Conservation (phyloP, 2,113 vertebrate species). For the Chlamydotis undulata region DNA sequence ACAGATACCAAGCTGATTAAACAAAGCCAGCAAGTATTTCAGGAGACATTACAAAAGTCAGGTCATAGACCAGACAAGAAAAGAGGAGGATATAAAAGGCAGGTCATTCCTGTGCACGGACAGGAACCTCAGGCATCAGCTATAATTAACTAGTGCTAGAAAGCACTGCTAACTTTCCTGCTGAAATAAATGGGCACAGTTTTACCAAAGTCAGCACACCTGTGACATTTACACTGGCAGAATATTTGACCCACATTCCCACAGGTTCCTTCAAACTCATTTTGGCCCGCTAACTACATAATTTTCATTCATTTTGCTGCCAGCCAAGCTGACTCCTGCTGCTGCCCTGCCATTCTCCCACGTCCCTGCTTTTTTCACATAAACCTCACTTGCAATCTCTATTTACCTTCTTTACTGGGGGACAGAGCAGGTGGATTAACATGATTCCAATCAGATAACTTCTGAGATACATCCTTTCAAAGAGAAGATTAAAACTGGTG, state of each 20-base stretch:
- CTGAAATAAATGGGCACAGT: not conserved
- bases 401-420: not conserved
- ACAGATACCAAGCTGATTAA: not conserved
- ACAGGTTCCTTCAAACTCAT: not conserved
- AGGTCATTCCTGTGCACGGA: not conserved
- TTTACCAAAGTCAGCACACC: not conserved
- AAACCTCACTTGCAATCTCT: not conserved
- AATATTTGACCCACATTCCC: not conserved
- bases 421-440: not conserved
- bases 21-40: not conserved
- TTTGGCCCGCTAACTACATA: not conserved
- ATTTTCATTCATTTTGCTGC: not conserved
- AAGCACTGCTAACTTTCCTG: not conserved
- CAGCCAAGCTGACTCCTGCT: not conserved
- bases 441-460: not conserved
- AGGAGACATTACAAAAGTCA: not conserved
- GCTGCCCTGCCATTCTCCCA: not conserved
- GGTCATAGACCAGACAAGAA: not conserved
- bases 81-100: not conserved
- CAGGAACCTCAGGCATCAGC: not conserved
- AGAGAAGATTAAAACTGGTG: not conserved
- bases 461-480: not conserved
- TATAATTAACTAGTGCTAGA: constrained; percentile 9
- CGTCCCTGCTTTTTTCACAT: not conserved
- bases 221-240: not conserved